A percentile compares a stretch with the other conserved stretches of the same genome.
Conservation (phyloP, 2,113 vertebrate genomes). For the Misgurnus anguillicaudatus region DNA sequence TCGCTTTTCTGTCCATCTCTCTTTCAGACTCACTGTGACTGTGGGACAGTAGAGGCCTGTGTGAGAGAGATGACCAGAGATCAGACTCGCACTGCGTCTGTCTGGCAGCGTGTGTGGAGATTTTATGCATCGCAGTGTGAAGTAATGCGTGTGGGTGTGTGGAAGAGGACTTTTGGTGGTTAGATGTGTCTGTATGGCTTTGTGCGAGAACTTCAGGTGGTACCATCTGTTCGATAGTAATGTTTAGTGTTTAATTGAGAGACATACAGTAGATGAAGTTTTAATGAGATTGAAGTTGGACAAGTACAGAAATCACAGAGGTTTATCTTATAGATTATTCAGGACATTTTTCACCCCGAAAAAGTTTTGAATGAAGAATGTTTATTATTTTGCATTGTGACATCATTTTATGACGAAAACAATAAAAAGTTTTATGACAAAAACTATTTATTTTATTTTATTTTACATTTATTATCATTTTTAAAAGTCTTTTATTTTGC, state of each 20-base stretch:
- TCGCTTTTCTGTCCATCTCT: conserved; percentile 52
- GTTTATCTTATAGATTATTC: too few relatives aligned
- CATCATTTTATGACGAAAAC: too few relatives aligned
- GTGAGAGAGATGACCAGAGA: conserved; percentile 59
- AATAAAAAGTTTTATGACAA: too few relatives aligned
- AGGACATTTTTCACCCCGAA: too few relatives aligned
- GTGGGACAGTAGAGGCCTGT: conserved; percentile 54
- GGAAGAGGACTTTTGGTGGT: neutral
- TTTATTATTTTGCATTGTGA: too few relatives aligned
- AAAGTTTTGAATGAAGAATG: too few relatives aligned
- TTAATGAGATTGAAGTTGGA: neutral
- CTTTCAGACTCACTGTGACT: conserved; percentile 30
- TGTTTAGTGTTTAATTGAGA: neutral
- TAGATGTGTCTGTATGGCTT: neutral
- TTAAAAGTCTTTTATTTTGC: too few relatives aligned
- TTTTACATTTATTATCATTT: too few relatives aligned
- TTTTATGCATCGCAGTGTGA: conserved; percentile 36
- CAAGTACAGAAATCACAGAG: too few relatives aligned
- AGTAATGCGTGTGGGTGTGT: conserved; percentile 35
- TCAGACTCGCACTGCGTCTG: conserved; percentile 65
- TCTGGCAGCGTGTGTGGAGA: conserved; percentile 38
- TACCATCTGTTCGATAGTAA: neutral
- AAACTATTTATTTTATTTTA: too few relatives aligned
- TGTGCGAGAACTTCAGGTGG: neutral
- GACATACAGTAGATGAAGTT: neutral